Evolutionary conservation across 2,797 vertebrate species (phyloP), one percentile per base, ranked within the genome.

Genomic region (Rachycentron canadum): DNA sequence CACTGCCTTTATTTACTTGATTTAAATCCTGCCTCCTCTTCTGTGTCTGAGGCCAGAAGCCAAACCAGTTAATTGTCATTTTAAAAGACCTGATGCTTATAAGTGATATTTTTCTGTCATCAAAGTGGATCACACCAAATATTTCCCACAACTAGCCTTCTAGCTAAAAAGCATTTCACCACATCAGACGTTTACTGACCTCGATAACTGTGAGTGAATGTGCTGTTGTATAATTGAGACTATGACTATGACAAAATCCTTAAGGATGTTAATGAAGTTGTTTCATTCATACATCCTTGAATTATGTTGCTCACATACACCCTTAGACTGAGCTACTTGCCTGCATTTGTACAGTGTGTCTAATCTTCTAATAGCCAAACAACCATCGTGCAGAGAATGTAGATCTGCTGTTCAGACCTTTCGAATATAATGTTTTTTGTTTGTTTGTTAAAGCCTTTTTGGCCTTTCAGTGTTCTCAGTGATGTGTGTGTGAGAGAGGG

Each of bases 381-480:
- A 10, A 17, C 60, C 25, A 26, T 25, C 69, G 58, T n/a, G 38
- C 56, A 63, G 40, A 70, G 36, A 77, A 63, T 55, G 36, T 76
- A 41, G 45, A 69, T 73, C 7, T 64, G 64, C 56, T 4, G 0
- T 82, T 78, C 50, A 59, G 50, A 43, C 1, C 1, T 56, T 60
- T 82, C 67, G 30, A 70, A 60, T 79, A 16, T 72, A 10, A 28
- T 28, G 16, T 71, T 25, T 32, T 58, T 12, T 5, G 11, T 19
- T 53, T 40, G 26, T 40, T 81, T n/a, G n/a, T 32, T 47, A 25
- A n/a, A 60, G 60, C 53, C 28, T 63, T 65, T 55, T 61, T 74
- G 38, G 61, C 62, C 53, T 71, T 62, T 78, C 72, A 70, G 69
- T 89, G 86, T 90, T 80, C 53, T 73, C 41, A 36, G 64, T 64